Percentiles rank a stretch among this genome's conserved stretches.
Conservation (phyloP, 2,113 vertebrate species). For the Macquaria australasica region DNA sequence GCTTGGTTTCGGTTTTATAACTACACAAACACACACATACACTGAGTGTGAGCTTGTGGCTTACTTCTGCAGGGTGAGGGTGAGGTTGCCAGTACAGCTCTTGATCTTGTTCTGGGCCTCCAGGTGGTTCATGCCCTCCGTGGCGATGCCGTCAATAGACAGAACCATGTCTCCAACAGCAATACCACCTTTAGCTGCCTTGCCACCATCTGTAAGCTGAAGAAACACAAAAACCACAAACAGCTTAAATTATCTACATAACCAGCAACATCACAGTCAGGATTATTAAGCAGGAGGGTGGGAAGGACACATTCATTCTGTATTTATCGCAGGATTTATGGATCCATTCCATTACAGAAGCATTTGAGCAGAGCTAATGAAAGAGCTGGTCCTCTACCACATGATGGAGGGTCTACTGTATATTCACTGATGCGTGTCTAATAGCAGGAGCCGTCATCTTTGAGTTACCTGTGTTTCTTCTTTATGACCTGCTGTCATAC, state of each 20-base stretch:
- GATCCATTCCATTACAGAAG: constrained; percentile 31
- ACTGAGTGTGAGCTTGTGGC: constrained; percentile 45
- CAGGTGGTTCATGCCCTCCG: constrained; percentile 96
- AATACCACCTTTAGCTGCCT: constrained; percentile 90
- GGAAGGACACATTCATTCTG: constrained; percentile 11
- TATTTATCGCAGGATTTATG: constrained; percentile 57
- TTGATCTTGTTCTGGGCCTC: constrained; percentile 99
- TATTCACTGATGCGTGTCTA: constrained; percentile 40
- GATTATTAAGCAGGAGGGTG: background rate
- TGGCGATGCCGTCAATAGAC: constrained; percentile 93
- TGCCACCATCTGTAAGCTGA: constrained; percentile 93
- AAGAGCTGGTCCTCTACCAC: constrained; percentile 41
- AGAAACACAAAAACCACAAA: constrained; percentile 59
- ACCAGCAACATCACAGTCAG: constrained; percentile 5
- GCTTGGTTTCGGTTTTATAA: constrained; percentile 26
- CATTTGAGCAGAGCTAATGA: constrained; percentile 54
- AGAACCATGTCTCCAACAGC: constrained; percentile 93
- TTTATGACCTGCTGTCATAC: constrained; percentile 53
- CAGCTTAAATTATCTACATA: constrained; percentile 18
- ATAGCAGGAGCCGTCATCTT: constrained; percentile 34
- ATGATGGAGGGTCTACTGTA: constrained; percentile 37
- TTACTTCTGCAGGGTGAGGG: constrained; percentile 95
- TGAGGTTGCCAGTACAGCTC: constrained; percentile 90
- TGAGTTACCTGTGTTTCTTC: constrained; percentile 48
- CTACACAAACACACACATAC: background rate